A percentile compares a stretch with the other conserved stretches of the same genome.
phyloP scores from a whole-genome alignment of 2,113 vertebrate species.

The Chascanopsetta lugubris region DNA sequence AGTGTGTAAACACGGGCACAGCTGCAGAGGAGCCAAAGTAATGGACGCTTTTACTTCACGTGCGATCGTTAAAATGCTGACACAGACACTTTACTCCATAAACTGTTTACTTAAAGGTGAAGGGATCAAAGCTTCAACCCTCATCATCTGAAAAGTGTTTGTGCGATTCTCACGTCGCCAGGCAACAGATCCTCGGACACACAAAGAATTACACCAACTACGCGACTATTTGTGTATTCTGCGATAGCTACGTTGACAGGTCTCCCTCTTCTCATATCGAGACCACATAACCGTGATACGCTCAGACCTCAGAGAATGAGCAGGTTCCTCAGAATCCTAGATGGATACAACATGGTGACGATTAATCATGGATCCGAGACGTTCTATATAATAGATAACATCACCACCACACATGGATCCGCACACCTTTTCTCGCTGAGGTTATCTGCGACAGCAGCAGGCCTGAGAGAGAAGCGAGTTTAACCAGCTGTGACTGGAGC shows the following conservation, averaged over 20 bases:
- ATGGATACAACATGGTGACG: too few relatives aligned
- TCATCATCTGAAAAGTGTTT: background rate
- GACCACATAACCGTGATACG: background rate
- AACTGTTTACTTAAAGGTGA: constrained; percentile 17
- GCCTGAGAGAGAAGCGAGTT: background rate
- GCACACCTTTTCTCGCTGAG: background rate
- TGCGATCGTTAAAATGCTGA: too few relatives aligned
- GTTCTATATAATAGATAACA: too few relatives aligned
- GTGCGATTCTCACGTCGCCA: constrained; percentile 21
- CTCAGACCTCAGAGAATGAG: background rate
- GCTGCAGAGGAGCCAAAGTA: too few relatives aligned
- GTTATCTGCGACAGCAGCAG: background rate
- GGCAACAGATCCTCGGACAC: background rate
- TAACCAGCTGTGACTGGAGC: background rate
- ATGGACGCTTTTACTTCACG: too few relatives aligned
- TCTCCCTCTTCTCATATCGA: background rate
- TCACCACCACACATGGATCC: too few relatives aligned
- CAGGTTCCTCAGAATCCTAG: constrained; percentile 20
- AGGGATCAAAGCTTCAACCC: constrained; percentile 10
- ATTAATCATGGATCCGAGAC: too few relatives aligned
- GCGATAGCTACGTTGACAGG: constrained; percentile 23
- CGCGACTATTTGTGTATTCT: constrained; percentile 5
- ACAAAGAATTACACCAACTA: constrained; percentile 13
- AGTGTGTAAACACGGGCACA: too few relatives aligned
- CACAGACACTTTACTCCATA: too few relatives aligned